These are phyloP conservation scores for Drosophila cracens DNA, from an alignment of 2,888 invertebrate genomes.

Conservation along the genomic window DNA sequence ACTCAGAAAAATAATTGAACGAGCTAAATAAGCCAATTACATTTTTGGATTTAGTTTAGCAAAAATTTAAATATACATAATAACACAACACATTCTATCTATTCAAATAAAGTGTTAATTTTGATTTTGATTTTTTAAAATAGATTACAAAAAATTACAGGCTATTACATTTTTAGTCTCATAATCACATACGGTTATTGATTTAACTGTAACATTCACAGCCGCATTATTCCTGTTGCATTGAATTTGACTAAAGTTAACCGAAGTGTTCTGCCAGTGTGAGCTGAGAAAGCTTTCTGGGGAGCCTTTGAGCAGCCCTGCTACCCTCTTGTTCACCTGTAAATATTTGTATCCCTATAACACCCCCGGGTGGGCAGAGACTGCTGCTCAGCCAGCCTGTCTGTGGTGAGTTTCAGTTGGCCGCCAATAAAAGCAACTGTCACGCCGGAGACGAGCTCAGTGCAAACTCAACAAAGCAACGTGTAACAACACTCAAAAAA, in stretches of 20 bases:
- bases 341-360: constrained; percentile 68
- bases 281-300: constrained; percentile 37
- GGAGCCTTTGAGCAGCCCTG: constrained; percentile 21
- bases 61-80: background rate
- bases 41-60: background rate
- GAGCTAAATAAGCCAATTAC: fast-evolving
- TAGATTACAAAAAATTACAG: background rate
- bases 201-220: background rate
- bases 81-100: background rate
- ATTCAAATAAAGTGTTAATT: background rate
- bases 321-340: constrained; percentile 59
- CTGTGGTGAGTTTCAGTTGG: constrained; percentile 71
- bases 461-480: constrained; percentile 71
- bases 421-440: constrained; percentile 73
- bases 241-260: background rate
- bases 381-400: constrained; percentile 51
- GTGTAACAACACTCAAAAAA: constrained; percentile 57
- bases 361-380: constrained; percentile 21
- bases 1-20: background rate
- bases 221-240: background rate
- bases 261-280: constrained; percentile 10
- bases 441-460: constrained; percentile 64
- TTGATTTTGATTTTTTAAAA: background rate
- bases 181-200: background rate
- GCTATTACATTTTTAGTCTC: background rate